Evolutionary conservation across 1,140 invertebrate genomes (phyloP), one percentile per base, ranked within the genome.

Genomic region (Scaptodrosophila lebanonensis): DNA sequence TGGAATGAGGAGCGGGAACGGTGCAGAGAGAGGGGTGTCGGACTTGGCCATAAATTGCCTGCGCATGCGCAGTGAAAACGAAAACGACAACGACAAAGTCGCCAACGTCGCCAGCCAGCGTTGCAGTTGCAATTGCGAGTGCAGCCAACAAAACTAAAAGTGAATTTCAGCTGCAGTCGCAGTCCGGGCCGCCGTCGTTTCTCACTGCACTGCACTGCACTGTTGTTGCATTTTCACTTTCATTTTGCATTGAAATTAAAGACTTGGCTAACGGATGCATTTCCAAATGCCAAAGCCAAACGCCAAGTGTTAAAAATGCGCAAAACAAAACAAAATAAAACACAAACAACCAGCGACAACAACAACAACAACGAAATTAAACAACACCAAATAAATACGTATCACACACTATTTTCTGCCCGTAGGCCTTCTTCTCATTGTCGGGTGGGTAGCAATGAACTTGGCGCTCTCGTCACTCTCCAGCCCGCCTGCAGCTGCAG

Each of bases 211-310:
- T n/a, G n/a, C n/a, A n/a, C n/a, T n/a, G n/a, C n/a, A n/a, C n/a
- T n/a, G n/a, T n/a, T n/a, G 40, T 76, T 79, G 62, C 68, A 69
- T 82, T 82, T 82, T 82, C 75, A 82, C 75, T 82, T 82, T 82
- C 75, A 70, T 82, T 82, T 79, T 70, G 54, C 65, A 60, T 73
- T 62, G 75, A 67, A 82, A 82, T 70, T 72, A 65, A 72, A 82
- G 63, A 82, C 75, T 82, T 82, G 76, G 75, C 75, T 75, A 82
- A 70, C 75, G 75, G 75, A 82, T 82, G 75, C 75, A 76, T 54
- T 53, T 62, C 53, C 61, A 59, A 66, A 16, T 54, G 56, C 61
- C 3, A 25, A 25, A 4, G 22, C 22, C 22, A 25, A 25, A 25
- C 22, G 22, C 22, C 66, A 56, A 66, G 48, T 57, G 47, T 47